phyloP scores from a whole-genome alignment of 2,113 vertebrate species.

The Rhea americana region DNA sequence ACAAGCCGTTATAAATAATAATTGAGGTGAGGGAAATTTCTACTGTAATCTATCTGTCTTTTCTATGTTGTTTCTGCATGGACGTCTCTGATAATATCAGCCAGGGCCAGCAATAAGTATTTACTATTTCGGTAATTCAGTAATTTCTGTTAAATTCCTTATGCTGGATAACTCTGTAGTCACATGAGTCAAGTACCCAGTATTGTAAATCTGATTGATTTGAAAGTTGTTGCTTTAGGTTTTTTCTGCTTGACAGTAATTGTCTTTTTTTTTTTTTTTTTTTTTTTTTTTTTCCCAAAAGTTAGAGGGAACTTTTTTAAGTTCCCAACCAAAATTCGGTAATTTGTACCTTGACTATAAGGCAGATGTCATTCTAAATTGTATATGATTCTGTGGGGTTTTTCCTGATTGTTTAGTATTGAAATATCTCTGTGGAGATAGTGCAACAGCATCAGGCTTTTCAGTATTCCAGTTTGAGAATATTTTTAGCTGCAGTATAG shows the following conservation, averaged over 20 bases:
- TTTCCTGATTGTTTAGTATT: neutral
- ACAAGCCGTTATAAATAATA: neutral
- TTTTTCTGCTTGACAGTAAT: neutral
- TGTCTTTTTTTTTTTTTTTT: neutral
- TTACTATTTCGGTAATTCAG: neutral
- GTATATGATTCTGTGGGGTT: neutral
- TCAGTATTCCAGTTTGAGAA: neutral
- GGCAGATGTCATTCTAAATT: neutral
- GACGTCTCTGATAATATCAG: neutral
- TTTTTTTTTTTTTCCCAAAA: neutral
- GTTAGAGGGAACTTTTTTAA: neutral
- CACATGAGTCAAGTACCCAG: neutral
- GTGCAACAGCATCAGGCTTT: neutral
- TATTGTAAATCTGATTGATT: neutral
- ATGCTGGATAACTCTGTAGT: neutral
- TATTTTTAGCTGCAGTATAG: neutral
- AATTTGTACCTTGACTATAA: neutral
- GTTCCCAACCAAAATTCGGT: neutral
- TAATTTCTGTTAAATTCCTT: neutral
- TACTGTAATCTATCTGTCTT: neutral
- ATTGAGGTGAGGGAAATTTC: neutral
- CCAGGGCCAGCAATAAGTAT: neutral
- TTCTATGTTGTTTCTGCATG: neutral
- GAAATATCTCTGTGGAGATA: neutral
- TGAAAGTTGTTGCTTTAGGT: neutral